Base-by-base conservation (phyloP, 2,113 vertebrate genomes). In the Cyanoderma ruficeps region DNA sequence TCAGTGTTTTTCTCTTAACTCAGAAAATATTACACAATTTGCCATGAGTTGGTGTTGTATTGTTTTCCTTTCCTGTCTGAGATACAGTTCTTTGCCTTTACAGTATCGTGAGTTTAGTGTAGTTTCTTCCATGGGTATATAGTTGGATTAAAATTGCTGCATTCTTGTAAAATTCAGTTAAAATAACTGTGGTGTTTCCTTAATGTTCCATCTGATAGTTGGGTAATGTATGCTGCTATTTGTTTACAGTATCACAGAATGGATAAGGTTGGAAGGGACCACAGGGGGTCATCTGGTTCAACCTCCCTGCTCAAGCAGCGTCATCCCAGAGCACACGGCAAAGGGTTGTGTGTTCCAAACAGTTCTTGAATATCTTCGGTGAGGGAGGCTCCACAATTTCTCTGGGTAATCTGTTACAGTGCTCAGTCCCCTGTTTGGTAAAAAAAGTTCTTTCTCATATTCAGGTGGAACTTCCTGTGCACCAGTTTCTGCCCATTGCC, bases 61-160 rank as follows among this genome's bases (percentile, higher is more conserved):
- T 87, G 12, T 90, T 90, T 95, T 47, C 50, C 46, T 88, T 87
- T 68, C 57, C 30, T 68, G 21, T 87, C 35, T 69, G 28, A 75
- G 10, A 28, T 60, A 46, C 33, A 2, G 0, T 28, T 88, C 22
- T 87, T 78, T 76, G 42, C 35, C 28, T 61, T 41, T 28, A 23
- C 33, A 30, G 4, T 65, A 42, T 56, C 4, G 0, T 61, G 67
- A 77, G 11, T 74, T 65, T 35, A 53, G n/a, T 0, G 0, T 64
- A 11, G 46, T 68, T 82, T 78, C 31, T 75, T 65, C 15, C 9
- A 2, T 85, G 28, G 14, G 2, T 47, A 2, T 87, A 27, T 27
- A 50, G 46, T 33, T 78, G 28, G 21, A 87, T 61, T 85, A 35
- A 35, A 88, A 33, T 77, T 61, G 28, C 57, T 78, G 18, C 20